Conservation (phyloP, 2,797 vertebrate genomes). For the Diceros bicornis region DNA sequence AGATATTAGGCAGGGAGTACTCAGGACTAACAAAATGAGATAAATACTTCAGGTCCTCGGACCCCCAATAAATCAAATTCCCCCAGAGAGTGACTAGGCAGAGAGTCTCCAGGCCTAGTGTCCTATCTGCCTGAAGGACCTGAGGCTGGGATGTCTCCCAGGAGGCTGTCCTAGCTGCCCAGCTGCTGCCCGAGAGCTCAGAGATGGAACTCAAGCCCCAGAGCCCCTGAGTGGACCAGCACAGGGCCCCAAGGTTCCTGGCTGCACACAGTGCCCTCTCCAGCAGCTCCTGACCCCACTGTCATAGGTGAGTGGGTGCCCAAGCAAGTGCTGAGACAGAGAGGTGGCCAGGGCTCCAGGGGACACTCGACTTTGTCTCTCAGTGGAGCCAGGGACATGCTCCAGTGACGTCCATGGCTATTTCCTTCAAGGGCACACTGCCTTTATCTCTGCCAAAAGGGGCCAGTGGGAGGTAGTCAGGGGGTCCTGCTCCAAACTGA, state of each 20-base stretch:
- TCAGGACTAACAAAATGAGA: conserved; percentile 12
- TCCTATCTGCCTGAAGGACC: background rate
- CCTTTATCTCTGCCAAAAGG: background rate
- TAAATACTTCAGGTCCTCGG: background rate
- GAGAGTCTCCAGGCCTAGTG: background rate
- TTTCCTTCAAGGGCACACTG: background rate
- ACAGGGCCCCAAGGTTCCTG: background rate
- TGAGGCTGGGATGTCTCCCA: background rate
- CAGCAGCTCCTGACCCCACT: background rate
- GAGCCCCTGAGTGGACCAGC: background rate
- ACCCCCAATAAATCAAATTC: background rate
- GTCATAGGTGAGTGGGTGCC: conserved; percentile 47
- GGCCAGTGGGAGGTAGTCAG: background rate
- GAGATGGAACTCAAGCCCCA: background rate
- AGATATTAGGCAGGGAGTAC: background rate
- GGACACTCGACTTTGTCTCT: conserved; percentile 65
- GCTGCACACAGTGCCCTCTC: background rate
- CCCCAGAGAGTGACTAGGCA: background rate
- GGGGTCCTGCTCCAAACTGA: background rate
- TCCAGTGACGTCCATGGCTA: background rate
- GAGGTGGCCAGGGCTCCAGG: conserved; percentile 47
- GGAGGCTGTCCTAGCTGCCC: background rate
- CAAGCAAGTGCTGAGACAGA: conserved; percentile 51
- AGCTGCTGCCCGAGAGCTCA: background rate
- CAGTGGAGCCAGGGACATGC: conserved; percentile 9